phyloP scores from a whole-genome alignment of 2,888 invertebrate species.

The Parnassius glacialis region DNA sequence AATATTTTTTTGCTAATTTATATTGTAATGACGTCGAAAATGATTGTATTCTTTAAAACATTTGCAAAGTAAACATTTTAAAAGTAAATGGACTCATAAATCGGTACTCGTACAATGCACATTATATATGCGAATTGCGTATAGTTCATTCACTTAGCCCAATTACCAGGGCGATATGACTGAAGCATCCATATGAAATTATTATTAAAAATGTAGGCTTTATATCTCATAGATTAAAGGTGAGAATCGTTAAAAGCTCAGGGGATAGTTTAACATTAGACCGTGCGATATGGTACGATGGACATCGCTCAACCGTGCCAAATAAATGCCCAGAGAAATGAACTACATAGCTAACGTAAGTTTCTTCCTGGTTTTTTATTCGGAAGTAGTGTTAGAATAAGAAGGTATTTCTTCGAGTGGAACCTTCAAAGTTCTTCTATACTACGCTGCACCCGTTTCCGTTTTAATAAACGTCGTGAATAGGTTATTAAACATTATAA shows the following conservation, averaged over 20 bases:
- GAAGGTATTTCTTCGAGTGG: conserved; percentile 20
- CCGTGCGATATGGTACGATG: conserved; percentile 74
- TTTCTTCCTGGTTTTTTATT: conserved; percentile 59
- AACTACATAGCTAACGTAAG: conserved; percentile 36
- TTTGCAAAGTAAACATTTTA: too few relatives aligned
- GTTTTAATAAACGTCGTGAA: neutral
- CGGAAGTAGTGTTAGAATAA: conserved; percentile 45
- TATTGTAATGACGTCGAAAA: neutral
- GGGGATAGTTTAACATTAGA: conserved; percentile 39
- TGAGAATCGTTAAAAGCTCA: conserved; percentile 28
- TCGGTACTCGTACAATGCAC: neutral
- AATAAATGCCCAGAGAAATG: conserved; percentile 53
- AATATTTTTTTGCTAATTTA: too few relatives aligned
- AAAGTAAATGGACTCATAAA: conserved; percentile 1
- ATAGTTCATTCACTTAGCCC: conserved; percentile 71
- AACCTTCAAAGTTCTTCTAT: conserved; percentile 14
- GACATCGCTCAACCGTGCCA: conserved; percentile 58
- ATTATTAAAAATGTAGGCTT: conserved; percentile 12
- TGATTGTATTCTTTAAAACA: neutral
- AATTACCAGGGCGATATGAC: conserved; percentile 52
- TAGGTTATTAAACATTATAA: too few relatives aligned
- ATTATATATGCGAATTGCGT: conserved; percentile 27
- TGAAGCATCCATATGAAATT: conserved; percentile 34
- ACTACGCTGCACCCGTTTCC: neutral
- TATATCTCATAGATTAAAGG: conserved; percentile 37